Evolutionary conservation across 1,140 invertebrate species (phyloP), one percentile per base, ranked within the genome.

Genomic region (Episyrphus balteatus): DNA sequence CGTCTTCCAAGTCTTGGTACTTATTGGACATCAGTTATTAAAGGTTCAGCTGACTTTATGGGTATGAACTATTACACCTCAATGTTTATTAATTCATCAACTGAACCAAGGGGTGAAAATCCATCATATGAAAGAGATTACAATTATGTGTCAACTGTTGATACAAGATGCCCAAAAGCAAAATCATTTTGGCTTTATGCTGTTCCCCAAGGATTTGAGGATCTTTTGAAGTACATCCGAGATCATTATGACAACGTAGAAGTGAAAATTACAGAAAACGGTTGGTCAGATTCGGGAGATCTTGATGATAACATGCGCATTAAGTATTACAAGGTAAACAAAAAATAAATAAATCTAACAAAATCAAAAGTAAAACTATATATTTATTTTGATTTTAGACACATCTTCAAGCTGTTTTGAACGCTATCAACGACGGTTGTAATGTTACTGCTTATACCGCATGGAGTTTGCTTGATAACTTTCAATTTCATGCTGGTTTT

Each of bases 391-490:
- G 13, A 30, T 46, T 48, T 10, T 62, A 77, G 58, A 58, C 59
- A 3, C 84, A 87, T 57, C 69, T 88, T 14, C 74, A 76, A 46
- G 72, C 79, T 13, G 64, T 86, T 48, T 67, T 83, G 17, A 73
- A 76, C 52, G 82, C 84, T 1, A 75, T 87, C 5, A 52, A 70
- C 13, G 79, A 85, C 53, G 73, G 75, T 0, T 80, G 78, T 30
- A 75, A 81, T 34, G 74, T 89, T 0, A 61, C 70, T 13, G 80
- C 73, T 0, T 89, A 88, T 54, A 77, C 80, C 0, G 70, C 77
- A 37, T 89, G 86, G 85, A 82, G 79, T 51, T 60, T 90, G 0
- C 68, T 88, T 52, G 86, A 89, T 50, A 88, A 86, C 62, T 87
- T 87, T 59, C 86, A 90, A 66, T 90, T 86, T 85, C 61, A 63